These are phyloP conservation scores for Cossypha heuglini DNA, from an alignment of 2,797 vertebrate genomes.

Conservation along the genomic window DNA sequence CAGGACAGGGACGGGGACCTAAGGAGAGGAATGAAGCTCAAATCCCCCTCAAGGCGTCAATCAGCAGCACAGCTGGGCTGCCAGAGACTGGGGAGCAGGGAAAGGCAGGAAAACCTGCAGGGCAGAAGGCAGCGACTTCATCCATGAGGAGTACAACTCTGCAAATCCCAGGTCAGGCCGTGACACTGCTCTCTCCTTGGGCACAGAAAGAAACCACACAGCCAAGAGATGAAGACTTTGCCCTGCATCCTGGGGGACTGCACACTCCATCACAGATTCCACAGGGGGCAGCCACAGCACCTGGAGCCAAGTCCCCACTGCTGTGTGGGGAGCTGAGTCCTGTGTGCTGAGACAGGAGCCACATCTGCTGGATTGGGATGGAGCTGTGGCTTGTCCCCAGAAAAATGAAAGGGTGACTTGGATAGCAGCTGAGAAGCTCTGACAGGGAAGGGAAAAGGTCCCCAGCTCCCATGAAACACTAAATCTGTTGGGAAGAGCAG, in stretches of 20 bases:
- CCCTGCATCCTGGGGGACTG: background rate
- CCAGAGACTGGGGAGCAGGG: background rate
- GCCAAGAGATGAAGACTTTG: background rate
- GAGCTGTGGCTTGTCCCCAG: background rate
- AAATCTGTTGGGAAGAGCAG: background rate
- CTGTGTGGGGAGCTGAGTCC: background rate
- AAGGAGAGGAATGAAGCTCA: background rate
- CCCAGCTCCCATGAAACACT: background rate
- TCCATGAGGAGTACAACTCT: background rate
- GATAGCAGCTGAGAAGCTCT: background rate
- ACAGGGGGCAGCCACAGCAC: background rate
- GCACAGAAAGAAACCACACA: background rate
- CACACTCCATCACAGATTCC: background rate
- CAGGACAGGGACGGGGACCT: background rate
- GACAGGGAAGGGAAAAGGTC: background rate
- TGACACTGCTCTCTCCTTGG: rapidly evolving
- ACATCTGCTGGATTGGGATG: background rate
- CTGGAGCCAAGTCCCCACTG: rapidly evolving
- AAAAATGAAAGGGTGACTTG: background rate
- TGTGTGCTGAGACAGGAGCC: background rate
- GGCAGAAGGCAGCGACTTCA: background rate
- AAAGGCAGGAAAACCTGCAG: background rate
- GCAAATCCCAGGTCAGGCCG: background rate
- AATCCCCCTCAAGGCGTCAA: background rate
- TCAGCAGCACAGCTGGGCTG: background rate